A percentile compares a stretch with the other conserved stretches of the same genome.
phyloP scores from a whole-genome alignment of 1,140 invertebrate species.

The Macrobrachium nipponense region DNA sequence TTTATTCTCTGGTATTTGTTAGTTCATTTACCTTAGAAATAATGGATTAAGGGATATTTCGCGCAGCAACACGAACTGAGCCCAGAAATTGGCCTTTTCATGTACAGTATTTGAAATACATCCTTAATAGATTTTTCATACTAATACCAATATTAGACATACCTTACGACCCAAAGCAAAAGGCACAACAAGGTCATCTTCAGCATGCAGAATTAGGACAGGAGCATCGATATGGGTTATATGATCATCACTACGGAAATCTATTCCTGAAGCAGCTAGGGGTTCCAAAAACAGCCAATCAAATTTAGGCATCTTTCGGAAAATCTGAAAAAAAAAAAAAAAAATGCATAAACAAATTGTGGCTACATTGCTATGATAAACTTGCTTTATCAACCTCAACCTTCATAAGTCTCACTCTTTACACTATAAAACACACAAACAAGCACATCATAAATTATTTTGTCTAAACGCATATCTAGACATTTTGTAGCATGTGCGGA shows the following conservation, averaged over 20 bases:
- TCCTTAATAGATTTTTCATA: background rate
- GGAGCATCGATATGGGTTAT: constrained; percentile 78
- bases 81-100: too few species aligned
- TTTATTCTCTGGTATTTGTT: too few species aligned
- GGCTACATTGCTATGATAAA: too few species aligned
- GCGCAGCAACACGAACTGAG: too few species aligned
- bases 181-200: constrained; percentile 88
- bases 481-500: too few species aligned
- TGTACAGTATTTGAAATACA: background rate
- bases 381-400: too few species aligned
- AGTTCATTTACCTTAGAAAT: too few species aligned
- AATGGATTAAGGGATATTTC: too few species aligned
- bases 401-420: too few species aligned
- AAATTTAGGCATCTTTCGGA: constrained; percentile 78
- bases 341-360: background rate
- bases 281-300: constrained; percentile 79
- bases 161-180: constrained; percentile 80
- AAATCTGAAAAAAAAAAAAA: constrained; percentile 65
- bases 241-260: constrained; percentile 80
- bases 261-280: constrained; percentile 75
- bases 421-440: background rate
- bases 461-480: too few species aligned
- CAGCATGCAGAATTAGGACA: constrained; percentile 88
- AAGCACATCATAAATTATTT: background rate
- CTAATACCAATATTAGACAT: constrained; percentile 48